Percentiles rank a stretch among this genome's conserved stretches.
These are phyloP conservation scores for Aplodontia rufa DNA, from an alignment of 2,113 vertebrate genomes.

Conservation along the genomic window DNA sequence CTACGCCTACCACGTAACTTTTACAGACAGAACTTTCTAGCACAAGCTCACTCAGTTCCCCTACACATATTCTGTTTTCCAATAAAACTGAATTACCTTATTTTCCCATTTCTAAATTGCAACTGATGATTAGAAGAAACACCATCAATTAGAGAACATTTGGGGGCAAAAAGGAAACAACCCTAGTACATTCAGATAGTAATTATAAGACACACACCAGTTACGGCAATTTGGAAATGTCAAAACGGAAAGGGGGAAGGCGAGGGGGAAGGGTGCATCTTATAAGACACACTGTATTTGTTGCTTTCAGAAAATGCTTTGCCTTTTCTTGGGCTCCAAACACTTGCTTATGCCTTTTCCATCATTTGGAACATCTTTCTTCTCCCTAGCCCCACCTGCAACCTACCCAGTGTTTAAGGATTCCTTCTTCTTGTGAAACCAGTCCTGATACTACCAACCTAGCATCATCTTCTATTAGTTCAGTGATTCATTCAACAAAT, in stretches of 20 bases:
- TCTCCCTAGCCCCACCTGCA: background rate
- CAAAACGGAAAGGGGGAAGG: background rate
- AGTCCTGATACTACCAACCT: background rate
- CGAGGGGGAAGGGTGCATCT: background rate
- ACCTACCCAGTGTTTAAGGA: background rate
- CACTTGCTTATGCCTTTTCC: background rate
- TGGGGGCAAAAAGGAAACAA: background rate
- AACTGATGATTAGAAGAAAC: background rate
- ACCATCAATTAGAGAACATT: constrained; percentile 11
- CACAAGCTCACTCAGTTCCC: background rate
- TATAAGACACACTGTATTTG: background rate
- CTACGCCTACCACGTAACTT: background rate
- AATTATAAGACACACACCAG: background rate
- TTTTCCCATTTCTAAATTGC: constrained; percentile 27
- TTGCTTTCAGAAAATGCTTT: constrained; percentile 23
- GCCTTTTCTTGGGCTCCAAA: background rate
- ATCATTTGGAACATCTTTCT: background rate
- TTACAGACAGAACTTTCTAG: background rate
- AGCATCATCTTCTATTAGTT: background rate
- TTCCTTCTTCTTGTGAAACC: background rate
- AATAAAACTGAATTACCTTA: background rate
- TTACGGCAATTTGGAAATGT: background rate
- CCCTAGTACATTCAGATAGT: background rate
- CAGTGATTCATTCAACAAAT: background rate
- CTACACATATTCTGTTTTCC: background rate